phyloP scores from a whole-genome alignment of 2,113 vertebrate genomes.

The Trogon surrucura region DNA sequence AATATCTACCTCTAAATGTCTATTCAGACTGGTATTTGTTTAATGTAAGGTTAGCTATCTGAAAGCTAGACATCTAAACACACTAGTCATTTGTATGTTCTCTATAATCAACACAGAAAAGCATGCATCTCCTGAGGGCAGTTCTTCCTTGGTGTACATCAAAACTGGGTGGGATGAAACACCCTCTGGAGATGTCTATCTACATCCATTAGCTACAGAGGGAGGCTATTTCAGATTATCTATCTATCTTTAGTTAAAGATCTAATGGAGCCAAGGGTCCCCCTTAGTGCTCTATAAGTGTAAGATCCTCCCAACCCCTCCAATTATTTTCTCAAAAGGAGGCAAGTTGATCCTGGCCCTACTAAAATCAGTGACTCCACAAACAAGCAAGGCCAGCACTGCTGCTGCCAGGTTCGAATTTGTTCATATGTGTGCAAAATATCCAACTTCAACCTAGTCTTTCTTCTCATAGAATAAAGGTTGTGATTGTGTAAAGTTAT shows the following conservation, averaged over 20 bases:
- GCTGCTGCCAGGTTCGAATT: background rate
- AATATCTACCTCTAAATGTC: background rate
- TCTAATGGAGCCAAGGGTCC: background rate
- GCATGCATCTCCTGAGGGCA: conserved; percentile 19
- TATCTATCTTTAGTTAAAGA: background rate
- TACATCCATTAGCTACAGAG: conserved; percentile 6
- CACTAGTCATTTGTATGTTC: background rate
- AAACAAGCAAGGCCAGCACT: background rate
- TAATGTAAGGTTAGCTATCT: conserved; percentile 3
- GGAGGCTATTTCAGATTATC: conserved; percentile 2
- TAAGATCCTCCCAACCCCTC: background rate
- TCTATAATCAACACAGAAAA: conserved; percentile 10
- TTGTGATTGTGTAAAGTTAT: background rate
- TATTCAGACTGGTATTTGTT: background rate
- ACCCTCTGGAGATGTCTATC: conserved; percentile 43
- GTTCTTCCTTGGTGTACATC: conserved; percentile 9
- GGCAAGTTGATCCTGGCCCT: background rate
- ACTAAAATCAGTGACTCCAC: background rate
- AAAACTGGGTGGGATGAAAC: conserved; percentile 42
- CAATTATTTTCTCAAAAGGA: background rate
- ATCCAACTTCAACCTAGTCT: background rate
- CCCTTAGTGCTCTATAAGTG: background rate
- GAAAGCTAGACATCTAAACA: conserved; percentile 5
- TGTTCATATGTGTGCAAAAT: background rate
- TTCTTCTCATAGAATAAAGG: background rate